Evolutionary conservation across 1,140 invertebrate species (phyloP).

Genomic region (Dendrolimus punctatus): DNA sequence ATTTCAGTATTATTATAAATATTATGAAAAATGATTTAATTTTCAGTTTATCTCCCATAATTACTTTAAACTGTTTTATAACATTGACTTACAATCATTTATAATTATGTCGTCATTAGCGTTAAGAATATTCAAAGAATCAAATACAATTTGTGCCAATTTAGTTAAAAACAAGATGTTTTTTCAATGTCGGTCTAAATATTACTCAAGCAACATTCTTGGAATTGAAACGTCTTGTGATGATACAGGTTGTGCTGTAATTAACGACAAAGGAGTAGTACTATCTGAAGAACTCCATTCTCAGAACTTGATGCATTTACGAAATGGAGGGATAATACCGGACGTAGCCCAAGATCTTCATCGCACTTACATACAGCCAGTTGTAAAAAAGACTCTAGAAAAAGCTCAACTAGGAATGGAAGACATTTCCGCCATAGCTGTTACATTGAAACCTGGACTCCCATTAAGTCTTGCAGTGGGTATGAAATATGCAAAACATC

Average conservation of each 20-base stretch:
- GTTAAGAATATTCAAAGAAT: not conserved
- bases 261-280: slow-evolving; percentile 81
- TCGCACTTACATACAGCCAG: slow-evolving; percentile 81
- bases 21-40: no score
- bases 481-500: slow-evolving; percentile 87
- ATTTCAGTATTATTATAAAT: no score
- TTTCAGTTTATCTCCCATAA: no score
- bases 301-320: slow-evolving; percentile 83
- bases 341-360: slow-evolving; percentile 89
- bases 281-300: slow-evolving; percentile 85
- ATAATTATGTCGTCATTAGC: no score
- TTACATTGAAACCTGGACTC: slow-evolving; percentile 91
- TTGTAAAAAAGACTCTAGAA: slow-evolving; percentile 80
- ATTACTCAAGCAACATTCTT: slow-evolving; percentile 55
- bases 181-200: not conserved
- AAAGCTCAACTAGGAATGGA: slow-evolving; percentile 77
- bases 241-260: slow-evolving; percentile 94
- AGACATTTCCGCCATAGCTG: slow-evolving; percentile 90
- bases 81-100: no score
- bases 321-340: slow-evolving; percentile 94
- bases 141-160: not conserved
- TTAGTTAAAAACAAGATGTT: not conserved
- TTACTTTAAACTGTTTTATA: no score
- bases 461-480: slow-evolving; percentile 87
- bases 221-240: slow-evolving; percentile 99